Conservation (phyloP, 2,888 invertebrate species). For the Heteropelma amictum region DNA sequence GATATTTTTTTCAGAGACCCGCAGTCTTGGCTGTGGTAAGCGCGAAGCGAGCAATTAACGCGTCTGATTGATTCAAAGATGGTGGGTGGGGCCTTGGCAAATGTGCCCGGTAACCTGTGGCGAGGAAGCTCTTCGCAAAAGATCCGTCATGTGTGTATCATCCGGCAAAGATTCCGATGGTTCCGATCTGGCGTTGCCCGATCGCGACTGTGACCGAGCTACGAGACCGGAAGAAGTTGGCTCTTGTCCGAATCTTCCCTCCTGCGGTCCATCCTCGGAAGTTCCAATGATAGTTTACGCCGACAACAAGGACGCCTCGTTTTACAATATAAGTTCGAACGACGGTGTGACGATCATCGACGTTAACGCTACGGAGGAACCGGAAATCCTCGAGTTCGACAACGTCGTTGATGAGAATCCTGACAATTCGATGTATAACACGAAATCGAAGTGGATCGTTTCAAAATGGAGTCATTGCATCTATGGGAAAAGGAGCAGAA, state of each 20-base stretch:
- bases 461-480: conserved; percentile 71
- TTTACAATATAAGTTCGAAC: conserved; percentile 70
- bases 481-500: conserved; percentile 66
- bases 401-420: conserved; percentile 72
- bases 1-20: too few relatives aligned
- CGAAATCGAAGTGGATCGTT: conserved; percentile 71
- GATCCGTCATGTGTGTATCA: conserved; percentile 85
- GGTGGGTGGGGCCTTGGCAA: conserved; percentile 94
- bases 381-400: conserved; percentile 73
- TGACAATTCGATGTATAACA: conserved; percentile 70
- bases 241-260: conserved; percentile 81
- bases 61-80: conserved; percentile 71
- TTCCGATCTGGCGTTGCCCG: conserved; percentile 87
- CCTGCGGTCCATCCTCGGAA: conserved; percentile 75
- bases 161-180: conserved; percentile 79
- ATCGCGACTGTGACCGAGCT: conserved; percentile 84
- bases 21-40: too few relatives aligned
- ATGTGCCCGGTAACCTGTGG: conserved; percentile 87
- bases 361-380: conserved; percentile 66
- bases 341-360: conserved; percentile 66
- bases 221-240: conserved; percentile 84
- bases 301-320: conserved; percentile 68
- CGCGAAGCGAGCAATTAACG: neutral
- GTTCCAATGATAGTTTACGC: conserved; percentile 69
- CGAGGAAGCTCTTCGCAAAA: conserved; percentile 81